Evolutionary conservation across 2,797 vertebrate genomes (phyloP), one percentile per base, ranked within the genome.

Genomic region (Sphenodon punctatus): DNA sequence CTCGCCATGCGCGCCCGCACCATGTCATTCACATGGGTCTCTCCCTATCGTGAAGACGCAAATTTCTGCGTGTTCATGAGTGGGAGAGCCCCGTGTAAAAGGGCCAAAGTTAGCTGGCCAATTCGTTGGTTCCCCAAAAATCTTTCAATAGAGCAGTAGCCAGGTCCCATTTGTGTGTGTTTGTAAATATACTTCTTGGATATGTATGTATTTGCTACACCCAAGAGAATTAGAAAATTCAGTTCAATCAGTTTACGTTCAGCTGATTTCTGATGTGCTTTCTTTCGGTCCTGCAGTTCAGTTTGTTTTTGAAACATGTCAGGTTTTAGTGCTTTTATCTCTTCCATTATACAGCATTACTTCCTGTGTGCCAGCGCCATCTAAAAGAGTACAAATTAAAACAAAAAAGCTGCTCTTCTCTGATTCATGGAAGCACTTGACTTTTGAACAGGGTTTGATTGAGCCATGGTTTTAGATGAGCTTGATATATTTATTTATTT

Each of bases 371-470:
- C 46, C 67, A 56, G 34, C 82, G 67, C 55, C 77, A 71, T 51
- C 17, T 67, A 73, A 43, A 68, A 66, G 49, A 6, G 61, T 59
- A 58, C 8, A 66, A 67, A 77, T 80, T 56, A 46, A 68, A 72
- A 63, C 83, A 41, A 67, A 67, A 53, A 36, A 72, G 49, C 68
- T 69, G 60, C 73, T 85, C 55, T 63, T 15, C 45, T 55, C 58
- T 27, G 36, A 49, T 59, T 46, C 70, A 61, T 63, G 34, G 25
- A 41, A 22, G 23, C 43, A 65, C 25, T 78, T 67, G 49, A 41
- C 68, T 80, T 73, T n/a, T 75, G 30, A 79, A 59, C 77, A 66
- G 69, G 80, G 71, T 65, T 49, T 87, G 61, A 46, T 80, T 60
- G 59, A 72, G 59, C 59, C 10, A 10, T 70, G 38, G 39, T 27